A percentile compares a stretch with the other conserved stretches of the same genome.
Evolutionary conservation across 2,888 invertebrate species (phyloP).

Genomic region (Athalia rosae): DNA sequence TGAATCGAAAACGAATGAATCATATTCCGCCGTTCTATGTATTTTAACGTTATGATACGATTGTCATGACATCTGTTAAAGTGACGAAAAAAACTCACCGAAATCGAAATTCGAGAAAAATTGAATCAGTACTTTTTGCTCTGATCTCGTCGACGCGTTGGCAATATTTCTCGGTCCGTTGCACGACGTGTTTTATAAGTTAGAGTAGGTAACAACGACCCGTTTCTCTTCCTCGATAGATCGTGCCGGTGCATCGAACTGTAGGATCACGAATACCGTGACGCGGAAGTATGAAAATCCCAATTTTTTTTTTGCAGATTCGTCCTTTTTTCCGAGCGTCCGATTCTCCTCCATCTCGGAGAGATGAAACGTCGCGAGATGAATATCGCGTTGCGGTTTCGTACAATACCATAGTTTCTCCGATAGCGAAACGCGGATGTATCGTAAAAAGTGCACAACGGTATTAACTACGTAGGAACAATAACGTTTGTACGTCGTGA

Average conservation of each 20-base stretch:
- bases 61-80: no score
- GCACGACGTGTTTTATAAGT: neutral
- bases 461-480: neutral
- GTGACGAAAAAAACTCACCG: no score
- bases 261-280: slow-evolving; percentile 32
- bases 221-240: slow-evolving; percentile 17
- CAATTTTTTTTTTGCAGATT: neutral
- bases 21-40: no score
- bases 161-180: neutral
- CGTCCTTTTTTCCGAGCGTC: neutral
- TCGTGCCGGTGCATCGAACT: slow-evolving; percentile 9
- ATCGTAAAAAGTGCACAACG: neutral
- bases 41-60: no score
- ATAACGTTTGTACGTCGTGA: neutral
- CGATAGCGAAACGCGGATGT: slow-evolving; percentile 14
- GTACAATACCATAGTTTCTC: neutral
- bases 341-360: no score
- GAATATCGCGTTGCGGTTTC: neutral
- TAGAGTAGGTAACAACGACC: neutral
- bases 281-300: slow-evolving; percentile 26
- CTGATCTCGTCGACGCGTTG: no score
- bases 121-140: no score
- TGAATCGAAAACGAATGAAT: neutral
- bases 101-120: no score
- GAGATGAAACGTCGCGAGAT: neutral